These are phyloP conservation scores for Hirudinaria manillensis DNA, from an alignment of 2,888 invertebrate genomes.

Conservation along the genomic window DNA sequence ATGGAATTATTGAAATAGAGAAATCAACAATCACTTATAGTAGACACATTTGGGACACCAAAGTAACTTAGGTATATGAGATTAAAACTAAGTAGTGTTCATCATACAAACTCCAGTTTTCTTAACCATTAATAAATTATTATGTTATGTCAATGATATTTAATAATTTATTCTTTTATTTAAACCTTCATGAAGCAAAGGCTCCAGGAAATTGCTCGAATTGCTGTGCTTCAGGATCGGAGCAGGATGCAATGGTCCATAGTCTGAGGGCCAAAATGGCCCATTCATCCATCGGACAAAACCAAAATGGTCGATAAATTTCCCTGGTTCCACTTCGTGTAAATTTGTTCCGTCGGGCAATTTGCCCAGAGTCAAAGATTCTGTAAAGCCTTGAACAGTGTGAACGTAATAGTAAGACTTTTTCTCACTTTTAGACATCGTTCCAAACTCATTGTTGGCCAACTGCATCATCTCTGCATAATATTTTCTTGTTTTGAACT, in stretches of 20 bases:
- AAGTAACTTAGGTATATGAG: too few species aligned
- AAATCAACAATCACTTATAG: too few species aligned
- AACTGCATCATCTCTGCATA: slow-evolving; percentile 30
- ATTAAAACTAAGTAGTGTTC: too few species aligned
- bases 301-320: slow-evolving; percentile 48
- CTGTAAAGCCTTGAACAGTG: slow-evolving; percentile 47
- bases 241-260: slow-evolving; percentile 48
- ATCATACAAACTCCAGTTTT: too few species aligned
- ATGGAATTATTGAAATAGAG: too few species aligned
- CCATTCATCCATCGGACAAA: slow-evolving; percentile 48
- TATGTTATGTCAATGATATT: not conserved
- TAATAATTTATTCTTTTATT: not conserved
- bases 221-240: slow-evolving; percentile 43
- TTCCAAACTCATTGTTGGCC: slow-evolving; percentile 35
- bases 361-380: slow-evolving; percentile 44
- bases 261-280: slow-evolving; percentile 52
- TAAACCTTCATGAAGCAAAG: not conserved
- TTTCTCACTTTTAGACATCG: slow-evolving; percentile 35
- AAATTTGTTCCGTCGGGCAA: slow-evolving; percentile 46
- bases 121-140: not conserved
- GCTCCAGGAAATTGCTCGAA: not conserved
- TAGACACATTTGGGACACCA: too few species aligned
- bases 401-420: slow-evolving; percentile 40
- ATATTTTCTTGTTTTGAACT: slow-evolving; percentile 37
- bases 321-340: slow-evolving; percentile 41